Evolutionary conservation across 2,113 vertebrate genomes (phyloP), one percentile per base, ranked within the genome.

Genomic region (Peromyscus leucopus): DNA sequence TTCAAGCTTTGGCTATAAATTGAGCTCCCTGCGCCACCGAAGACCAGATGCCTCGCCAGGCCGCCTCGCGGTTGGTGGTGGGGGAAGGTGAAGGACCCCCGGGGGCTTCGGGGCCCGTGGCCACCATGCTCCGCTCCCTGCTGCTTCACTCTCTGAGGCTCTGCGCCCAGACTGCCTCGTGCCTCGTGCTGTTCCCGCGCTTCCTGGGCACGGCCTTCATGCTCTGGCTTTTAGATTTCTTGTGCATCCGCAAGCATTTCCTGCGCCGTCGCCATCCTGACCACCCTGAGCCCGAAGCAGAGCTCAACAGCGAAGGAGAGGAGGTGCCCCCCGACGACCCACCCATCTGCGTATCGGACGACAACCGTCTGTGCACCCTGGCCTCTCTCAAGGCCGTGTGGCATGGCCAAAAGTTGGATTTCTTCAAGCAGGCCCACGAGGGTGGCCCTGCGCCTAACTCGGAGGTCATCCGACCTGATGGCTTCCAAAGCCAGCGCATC

Each of bases 351-450:
- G 99, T 99, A 96, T 99, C 99, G 3, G 99, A 99, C 98, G 99
- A 99, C 82, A 99, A 99, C 98, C 99, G 99, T 97, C 99, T 99
- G 99, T 99, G 99, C 98, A 99, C 99, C 57, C 95, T 99, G 98
- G 99, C 99, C 98, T 99, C 99, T 72, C 99, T 99, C 94, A 99
- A 99, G 97, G 99, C 99, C 5, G 99, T 99, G 97, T 99, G 99
- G 99, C 99, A 99, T 96, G 99, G 99, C 4, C 99, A 99, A 98
- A 99, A 99, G 98, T 96, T 99, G 98, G 99, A 99, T 99, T 99
- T 99, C 97, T 99, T 99, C 98, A 99, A 99, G 98, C 98, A 99
- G 10, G 99, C 99, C 24, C 99, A 99, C 97, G 98, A 99, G 95
- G 99, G 99, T 26, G 98, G 98, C 72, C 90, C 98, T 7, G 99